A percentile compares a stretch with the other conserved stretches of the same genome.
These are phyloP conservation scores for Calephelis virginiensis DNA, from an alignment of 1,140 invertebrate genomes.

Conservation along the genomic window DNA sequence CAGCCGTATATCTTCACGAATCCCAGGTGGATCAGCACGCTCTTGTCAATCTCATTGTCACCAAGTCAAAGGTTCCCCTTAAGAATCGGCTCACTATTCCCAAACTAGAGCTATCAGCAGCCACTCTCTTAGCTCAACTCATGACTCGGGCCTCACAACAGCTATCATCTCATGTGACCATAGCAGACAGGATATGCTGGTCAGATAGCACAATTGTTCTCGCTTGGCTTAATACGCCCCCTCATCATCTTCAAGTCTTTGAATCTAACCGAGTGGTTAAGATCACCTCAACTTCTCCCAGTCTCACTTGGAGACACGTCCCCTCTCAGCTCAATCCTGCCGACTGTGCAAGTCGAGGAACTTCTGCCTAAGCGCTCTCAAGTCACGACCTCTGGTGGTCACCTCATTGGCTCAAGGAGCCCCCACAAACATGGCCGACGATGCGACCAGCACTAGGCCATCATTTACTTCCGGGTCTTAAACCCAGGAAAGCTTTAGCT, in stretches of 20 bases:
- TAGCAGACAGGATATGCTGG: constrained; percentile 7
- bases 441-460: constrained; percentile 25
- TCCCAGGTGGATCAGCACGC: background rate
- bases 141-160: background rate
- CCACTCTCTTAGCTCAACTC: constrained; percentile 1
- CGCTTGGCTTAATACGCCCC: constrained; percentile 1
- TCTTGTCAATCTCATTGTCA: constrained; percentile 7
- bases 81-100: constrained; percentile 13
- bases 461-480: constrained; percentile 24
- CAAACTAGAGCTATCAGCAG: constrained; percentile 5
- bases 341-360: constrained; percentile 31
- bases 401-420: constrained; percentile 25
- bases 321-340: constrained; percentile 23
- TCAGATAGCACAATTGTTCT: constrained; percentile 26
- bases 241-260: constrained; percentile 22
- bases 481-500: background rate
- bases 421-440: constrained; percentile 21
- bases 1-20: constrained; percentile 23
- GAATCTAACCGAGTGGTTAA: constrained; percentile 25
- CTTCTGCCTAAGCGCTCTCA: constrained; percentile 23
- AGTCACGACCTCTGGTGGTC: constrained; percentile 28
- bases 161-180: background rate
- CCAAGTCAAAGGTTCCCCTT: constrained; percentile 3
- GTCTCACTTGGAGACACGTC: constrained; percentile 26
- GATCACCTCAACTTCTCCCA: constrained; percentile 8